Evolutionary conservation across 2,797 vertebrate genomes (phyloP), one percentile per base, ranked within the genome.

Genomic region (Erpetoichthys calabaricus): DNA sequence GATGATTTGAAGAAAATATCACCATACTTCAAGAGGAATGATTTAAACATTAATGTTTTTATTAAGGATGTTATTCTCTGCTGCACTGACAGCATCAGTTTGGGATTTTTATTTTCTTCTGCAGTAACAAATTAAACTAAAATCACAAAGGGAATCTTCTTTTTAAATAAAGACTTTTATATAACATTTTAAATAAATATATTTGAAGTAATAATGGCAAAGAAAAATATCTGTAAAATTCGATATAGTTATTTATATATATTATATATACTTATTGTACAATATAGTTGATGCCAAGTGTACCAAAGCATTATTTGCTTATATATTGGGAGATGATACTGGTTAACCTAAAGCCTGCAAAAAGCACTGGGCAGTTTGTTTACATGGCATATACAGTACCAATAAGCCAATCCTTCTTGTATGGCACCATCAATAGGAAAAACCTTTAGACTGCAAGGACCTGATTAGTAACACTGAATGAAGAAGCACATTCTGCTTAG

Each of bases 271-370:
- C 44, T 43, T 25, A 42, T 77, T 76, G 77, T 70, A 78, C 73
- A 80, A 80, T 78, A 77, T 75, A 81, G 77, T 79, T 70, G 73
- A 83, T 76, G 75, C 77, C 80, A 77, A 72, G 74, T 75, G 77
- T 82, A 83, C 79, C 79, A 77, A 70, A 81, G 75, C 76, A 64
- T 76, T 70, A 75, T 66, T 78, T 73, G 68, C 67, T 68, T 71
- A 73, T 65, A 78, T 67, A 61, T 71, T 67, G 76, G 74, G 68
- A 66, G 65, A 62, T 68, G 64, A 65, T 61, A 67, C 68, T 72
- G 75, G 73, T 79, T 75, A 75, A 70, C 64, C 57, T 68, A 73
- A 68, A 70, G 73, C 65, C 71, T 68, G 73, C 57, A 53, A 65
- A 67, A 65, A 73, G 75, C 75, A 62, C 70, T 72, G 64, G 62